Evolutionary conservation across 2,797 vertebrate genomes (phyloP).

Genomic region (Apogon talboti): DNA sequence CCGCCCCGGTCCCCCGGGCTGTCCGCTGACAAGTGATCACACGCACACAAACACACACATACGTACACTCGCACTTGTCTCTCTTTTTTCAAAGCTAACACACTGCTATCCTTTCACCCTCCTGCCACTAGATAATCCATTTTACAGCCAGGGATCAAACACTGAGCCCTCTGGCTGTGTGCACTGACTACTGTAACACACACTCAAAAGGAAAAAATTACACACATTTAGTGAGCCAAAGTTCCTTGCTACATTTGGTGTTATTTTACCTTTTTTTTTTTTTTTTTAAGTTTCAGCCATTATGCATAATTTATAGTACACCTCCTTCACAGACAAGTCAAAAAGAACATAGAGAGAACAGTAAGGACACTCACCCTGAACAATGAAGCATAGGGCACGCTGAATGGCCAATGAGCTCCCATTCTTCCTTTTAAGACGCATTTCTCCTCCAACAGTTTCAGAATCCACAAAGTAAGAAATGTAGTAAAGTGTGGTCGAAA

Average conservation of each 20-base stretch:
- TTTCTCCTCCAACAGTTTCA: slow-evolving; percentile 67
- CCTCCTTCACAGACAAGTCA: slow-evolving; percentile 23
- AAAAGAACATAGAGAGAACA: slow-evolving; percentile 59
- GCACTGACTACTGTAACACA: slow-evolving; percentile 61
- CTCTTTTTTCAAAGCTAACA: slow-evolving; percentile 60
- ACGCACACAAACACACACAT: slow-evolving; percentile 47
- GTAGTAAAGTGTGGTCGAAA: slow-evolving; percentile 61
- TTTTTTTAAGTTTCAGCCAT: slow-evolving; percentile 17
- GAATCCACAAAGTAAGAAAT: slow-evolving; percentile 64
- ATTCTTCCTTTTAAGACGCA: slow-evolving; percentile 66
- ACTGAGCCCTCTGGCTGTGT: slow-evolving; percentile 83
- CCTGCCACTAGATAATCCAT: slow-evolving; percentile 85
- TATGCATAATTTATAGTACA: slow-evolving; percentile 54
- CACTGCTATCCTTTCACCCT: slow-evolving; percentile 77
- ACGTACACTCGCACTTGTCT: slow-evolving; percentile 29
- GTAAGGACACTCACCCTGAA: slow-evolving; percentile 43
- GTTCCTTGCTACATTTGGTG: slow-evolving; percentile 45
- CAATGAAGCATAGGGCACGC: slow-evolving; percentile 69
- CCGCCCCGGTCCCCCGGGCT: slow-evolving; percentile 68
- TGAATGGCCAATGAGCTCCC: slow-evolving; percentile 62
- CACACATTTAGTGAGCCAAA: slow-evolving; percentile 30
- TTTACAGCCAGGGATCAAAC: slow-evolving; percentile 86
- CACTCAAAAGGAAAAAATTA: slow-evolving; percentile 1
- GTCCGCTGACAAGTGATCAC: slow-evolving; percentile 52
- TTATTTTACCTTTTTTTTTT: slow-evolving; percentile 24